Evolutionary conservation across 2,888 invertebrate species (phyloP), one percentile per base, ranked within the genome.

Genomic region (Eristalinus aeneus): DNA sequence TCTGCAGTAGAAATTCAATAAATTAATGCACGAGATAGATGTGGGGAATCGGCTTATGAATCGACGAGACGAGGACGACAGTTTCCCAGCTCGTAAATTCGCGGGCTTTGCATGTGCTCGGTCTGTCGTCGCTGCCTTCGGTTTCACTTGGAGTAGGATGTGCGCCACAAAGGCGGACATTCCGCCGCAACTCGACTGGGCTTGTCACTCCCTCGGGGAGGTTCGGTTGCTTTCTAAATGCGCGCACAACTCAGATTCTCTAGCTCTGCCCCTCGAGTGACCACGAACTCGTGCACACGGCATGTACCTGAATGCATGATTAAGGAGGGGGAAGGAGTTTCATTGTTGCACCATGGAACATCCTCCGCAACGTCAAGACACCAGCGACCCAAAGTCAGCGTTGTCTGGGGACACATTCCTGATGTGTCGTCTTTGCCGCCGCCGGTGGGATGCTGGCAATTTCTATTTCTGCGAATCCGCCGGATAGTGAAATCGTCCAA

Each of bases 31-130:
- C 23, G 11, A 65, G 65, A 53, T 60, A 68, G 61, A 61, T 68
- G 36, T 63, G 32, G 32, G 22, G 32, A 36, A 71, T 46, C 64
- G 56, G 68, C 69, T 77, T 76, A 85, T 77, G 73, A 76, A 54
- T 76, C 69, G 65, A 36, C 74, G 68, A 60, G 10, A 67, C 65
- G 58, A 67, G 36, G 67, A 76, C 72, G 85, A 80, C 61, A 67
- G 78, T 67, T 86, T 86, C 82, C 71, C 87, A 83, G 87, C 71
- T 79, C 78, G 75, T 87, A 72, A 83, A 87, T 87, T 75, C 61
- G n/a, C 67, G 56, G 58, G 20, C 74, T 72, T 83, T 72, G 60
- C 81, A 85, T 85, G 68, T 60, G 64, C 68, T 76, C 68, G 71
- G 58, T 39, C 61, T 63, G 63, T 32, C 16, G 67, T 68, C 58